Evolutionary conservation across 2,113 vertebrate species (phyloP).

Genomic region (Perca fluviatilis): DNA sequence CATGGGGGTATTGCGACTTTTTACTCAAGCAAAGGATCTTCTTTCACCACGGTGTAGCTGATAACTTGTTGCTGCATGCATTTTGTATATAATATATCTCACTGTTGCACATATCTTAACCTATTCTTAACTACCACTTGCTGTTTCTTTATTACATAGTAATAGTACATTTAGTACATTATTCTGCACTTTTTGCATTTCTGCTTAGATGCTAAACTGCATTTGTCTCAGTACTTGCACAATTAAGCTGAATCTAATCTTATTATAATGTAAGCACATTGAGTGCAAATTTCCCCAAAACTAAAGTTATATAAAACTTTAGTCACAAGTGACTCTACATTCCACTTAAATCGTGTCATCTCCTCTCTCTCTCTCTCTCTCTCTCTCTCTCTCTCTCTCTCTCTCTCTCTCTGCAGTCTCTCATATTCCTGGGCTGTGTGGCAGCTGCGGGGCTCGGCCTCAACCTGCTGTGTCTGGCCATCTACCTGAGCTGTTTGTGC

Average conservation of each 20-base stretch:
- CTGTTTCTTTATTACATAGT: no score
- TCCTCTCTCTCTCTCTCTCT: neutral
- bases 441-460: constrained; percentile 90
- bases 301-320: neutral
- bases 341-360: neutral
- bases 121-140: neutral
- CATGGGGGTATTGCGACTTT: no score
- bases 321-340: neutral
- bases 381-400: neutral
- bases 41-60: neutral
- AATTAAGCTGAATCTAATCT: neutral
- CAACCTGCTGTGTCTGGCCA: constrained; percentile 90
- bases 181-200: neutral
- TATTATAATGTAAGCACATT: neutral
- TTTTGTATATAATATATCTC: neutral
- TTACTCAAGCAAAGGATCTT: neutral
- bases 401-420: constrained; percentile 82
- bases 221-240: neutral
- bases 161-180: no score
- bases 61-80: neutral
- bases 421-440: constrained; percentile 92
- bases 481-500: constrained; percentile 91
- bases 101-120: neutral
- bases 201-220: neutral
- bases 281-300: neutral